These are phyloP conservation scores for Phoeniculus purpureus DNA, from an alignment of 2,797 vertebrate species.

Conservation along the genomic window DNA sequence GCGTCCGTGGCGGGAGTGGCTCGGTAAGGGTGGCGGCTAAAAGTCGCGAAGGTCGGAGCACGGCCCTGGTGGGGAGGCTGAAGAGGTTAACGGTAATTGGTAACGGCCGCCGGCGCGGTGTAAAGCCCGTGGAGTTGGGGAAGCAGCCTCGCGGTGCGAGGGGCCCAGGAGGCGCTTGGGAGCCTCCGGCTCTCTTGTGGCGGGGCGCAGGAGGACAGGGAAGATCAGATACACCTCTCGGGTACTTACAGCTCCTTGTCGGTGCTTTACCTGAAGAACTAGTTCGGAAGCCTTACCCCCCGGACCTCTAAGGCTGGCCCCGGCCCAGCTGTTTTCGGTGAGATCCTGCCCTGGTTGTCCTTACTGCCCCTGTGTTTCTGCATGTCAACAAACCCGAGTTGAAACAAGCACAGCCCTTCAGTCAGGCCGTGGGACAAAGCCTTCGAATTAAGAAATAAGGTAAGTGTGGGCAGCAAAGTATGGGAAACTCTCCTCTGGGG, in stretches of 20 bases:
- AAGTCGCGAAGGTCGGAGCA: not conserved
- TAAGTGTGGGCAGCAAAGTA: not conserved
- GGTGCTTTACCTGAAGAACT: not conserved
- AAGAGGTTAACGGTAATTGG: not conserved
- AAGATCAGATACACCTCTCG: rapidly evolving
- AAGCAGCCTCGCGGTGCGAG: not conserved
- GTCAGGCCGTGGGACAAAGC: rapidly evolving
- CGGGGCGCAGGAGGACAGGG: not conserved
- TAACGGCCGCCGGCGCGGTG: not conserved
- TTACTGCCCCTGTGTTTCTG: not conserved
- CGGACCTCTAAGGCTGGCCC: not conserved
- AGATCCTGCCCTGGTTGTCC: not conserved
- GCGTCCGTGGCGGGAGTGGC: no score
- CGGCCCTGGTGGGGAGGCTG: not conserved
- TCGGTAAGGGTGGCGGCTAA: not conserved
- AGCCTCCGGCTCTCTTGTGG: not conserved
- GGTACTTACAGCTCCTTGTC: rapidly evolving
- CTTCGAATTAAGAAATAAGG: rapidly evolving
- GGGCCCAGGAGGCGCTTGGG: not conserved
- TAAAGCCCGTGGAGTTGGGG: not conserved
- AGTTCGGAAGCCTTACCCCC: not conserved
- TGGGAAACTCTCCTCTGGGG: not conserved
- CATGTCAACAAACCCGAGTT: rapidly evolving
- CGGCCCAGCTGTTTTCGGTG: not conserved
- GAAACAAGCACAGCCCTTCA: rapidly evolving